These are phyloP conservation scores for Hoplodrina ambigua DNA, from an alignment of 2,888 invertebrate genomes.

Conservation along the genomic window DNA sequence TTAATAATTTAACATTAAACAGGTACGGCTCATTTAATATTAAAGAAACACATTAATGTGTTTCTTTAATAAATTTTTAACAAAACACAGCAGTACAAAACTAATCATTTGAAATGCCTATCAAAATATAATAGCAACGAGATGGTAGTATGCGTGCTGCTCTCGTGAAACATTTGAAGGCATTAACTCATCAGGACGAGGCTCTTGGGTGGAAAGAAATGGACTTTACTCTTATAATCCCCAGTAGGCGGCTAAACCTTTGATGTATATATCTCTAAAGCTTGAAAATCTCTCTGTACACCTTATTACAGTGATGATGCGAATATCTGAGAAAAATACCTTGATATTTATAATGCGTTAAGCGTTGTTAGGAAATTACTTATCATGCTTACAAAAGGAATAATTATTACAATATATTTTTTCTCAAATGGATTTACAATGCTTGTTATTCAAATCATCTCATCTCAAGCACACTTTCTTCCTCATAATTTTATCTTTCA, in stretches of 20 bases:
- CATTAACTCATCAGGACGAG: slow-evolving; percentile 26
- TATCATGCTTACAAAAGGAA: not conserved
- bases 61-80: no score
- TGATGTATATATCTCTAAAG: slow-evolving; percentile 28
- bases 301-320: not conserved
- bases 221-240: slow-evolving; percentile 26
- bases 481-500: no score
- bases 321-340: slow-evolving; percentile 9
- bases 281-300: slow-evolving; percentile 20
- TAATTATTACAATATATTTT: not conserved
- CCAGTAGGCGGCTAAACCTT: slow-evolving; percentile 29
- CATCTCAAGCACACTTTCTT: no score
- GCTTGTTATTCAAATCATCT: no score
- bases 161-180: slow-evolving; percentile 29
- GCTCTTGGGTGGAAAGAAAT: slow-evolving; percentile 21
- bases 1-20: not conserved
- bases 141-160: slow-evolving; percentile 9
- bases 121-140: slow-evolving; percentile 25
- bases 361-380: not conserved
- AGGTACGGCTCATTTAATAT: not conserved
- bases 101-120: slow-evolving; percentile 22
- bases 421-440: no score
- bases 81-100: no score
- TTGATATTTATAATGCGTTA: not conserved
- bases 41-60: not conserved